A percentile compares a stretch with the other conserved stretches of the same genome.
Conservation (phyloP, 2,113 vertebrate species). For the Semnopithecus entellus region DNA sequence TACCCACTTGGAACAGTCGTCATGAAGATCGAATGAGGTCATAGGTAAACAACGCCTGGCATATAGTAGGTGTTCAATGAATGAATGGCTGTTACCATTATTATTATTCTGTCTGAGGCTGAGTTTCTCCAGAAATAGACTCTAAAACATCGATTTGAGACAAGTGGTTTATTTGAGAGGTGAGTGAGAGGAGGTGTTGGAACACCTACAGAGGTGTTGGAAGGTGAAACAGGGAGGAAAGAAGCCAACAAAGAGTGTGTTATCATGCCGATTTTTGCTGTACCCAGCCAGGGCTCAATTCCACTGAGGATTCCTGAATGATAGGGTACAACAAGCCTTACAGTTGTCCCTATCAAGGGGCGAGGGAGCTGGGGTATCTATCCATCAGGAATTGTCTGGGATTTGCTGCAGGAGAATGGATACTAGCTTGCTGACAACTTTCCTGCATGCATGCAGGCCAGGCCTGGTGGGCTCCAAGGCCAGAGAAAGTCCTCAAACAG, state of each 20-base stretch:
- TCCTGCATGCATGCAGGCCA: background rate
- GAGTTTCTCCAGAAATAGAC: background rate
- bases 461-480: background rate
- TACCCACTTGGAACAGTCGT: background rate
- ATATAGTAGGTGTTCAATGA: background rate
- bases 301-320: background rate
- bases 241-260: background rate
- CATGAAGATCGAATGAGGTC: background rate
- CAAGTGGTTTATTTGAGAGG: background rate
- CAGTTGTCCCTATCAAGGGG: background rate
- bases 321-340: background rate
- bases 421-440: background rate
- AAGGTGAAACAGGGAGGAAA: background rate
- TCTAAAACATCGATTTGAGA: background rate
- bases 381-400: background rate
- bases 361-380: background rate
- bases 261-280: background rate
- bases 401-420: background rate
- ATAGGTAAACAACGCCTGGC: background rate
- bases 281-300: background rate
- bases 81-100: background rate
- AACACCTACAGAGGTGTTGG: background rate
- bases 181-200: background rate
- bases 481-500: background rate
- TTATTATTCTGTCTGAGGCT: background rate